Percentiles rank a stretch among this genome's conserved stretches.
These are phyloP conservation scores for Eurytoma adleriae DNA, from an alignment of 2,888 invertebrate species.

Conservation along the genomic window DNA sequence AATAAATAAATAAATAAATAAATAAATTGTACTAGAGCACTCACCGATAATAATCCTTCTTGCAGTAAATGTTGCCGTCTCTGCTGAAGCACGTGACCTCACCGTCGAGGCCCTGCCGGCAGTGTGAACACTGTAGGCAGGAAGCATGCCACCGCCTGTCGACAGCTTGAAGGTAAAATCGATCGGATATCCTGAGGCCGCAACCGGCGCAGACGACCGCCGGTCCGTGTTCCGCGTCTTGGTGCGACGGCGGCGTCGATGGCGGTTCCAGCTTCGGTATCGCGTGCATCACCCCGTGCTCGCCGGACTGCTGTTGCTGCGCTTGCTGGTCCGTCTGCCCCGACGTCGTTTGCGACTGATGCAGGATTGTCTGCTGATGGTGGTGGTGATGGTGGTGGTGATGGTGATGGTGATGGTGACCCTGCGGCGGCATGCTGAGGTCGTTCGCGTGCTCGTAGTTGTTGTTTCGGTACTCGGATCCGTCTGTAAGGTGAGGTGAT, in stretches of 20 bases:
- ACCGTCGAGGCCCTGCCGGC: conserved; percentile 91
- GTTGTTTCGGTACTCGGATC: conserved; percentile 70
- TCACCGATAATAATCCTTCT: conserved; percentile 97
- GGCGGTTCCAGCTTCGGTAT: conserved; percentile 78
- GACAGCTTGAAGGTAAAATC: conserved; percentile 93
- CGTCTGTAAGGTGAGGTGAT: conserved; percentile 61
- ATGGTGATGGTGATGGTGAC: conserved; percentile 73
- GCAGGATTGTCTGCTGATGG: conserved; percentile 66
- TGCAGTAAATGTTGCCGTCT: conserved; percentile 96
- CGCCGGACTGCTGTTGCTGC: conserved; percentile 56
- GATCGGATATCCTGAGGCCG: conserved; percentile 89
- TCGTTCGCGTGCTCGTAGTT: conserved; percentile 71
- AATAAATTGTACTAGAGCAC: conserved; percentile 71
- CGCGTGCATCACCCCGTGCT: conserved; percentile 70
- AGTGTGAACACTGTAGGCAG: conserved; percentile 94
- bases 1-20: not conserved
- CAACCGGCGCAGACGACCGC: conserved; percentile 89
- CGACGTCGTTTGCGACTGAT: conserved; percentile 61
- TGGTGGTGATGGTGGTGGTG: conserved; percentile 66
- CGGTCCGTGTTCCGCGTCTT: conserved; percentile 68
- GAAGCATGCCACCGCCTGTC: conserved; percentile 96
- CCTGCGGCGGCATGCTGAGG: conserved; percentile 70
- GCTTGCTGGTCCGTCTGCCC: conserved; percentile 40
- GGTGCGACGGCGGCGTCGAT: conserved; percentile 71
- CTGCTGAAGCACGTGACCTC: conserved; percentile 95